Percentiles rank a stretch among this genome's conserved stretches.
Conservation (phyloP, 2,888 invertebrate species). For the Anthophora plumipes region DNA sequence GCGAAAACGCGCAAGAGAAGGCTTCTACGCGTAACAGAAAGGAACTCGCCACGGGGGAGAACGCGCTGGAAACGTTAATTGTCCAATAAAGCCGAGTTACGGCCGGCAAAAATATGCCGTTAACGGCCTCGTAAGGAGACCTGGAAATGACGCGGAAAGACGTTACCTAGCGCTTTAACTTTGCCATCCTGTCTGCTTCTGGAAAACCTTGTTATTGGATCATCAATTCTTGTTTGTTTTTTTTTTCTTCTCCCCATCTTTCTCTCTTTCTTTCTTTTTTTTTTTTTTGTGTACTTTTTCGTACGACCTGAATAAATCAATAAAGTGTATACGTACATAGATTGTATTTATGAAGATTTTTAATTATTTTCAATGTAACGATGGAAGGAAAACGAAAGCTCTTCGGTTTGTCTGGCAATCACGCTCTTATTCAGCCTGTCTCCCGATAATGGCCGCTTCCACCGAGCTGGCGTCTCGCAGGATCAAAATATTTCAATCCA, state of each 20-base stretch:
- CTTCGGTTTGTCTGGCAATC: conserved; percentile 50
- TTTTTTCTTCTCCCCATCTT: neutral
- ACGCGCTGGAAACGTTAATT: conserved; percentile 81
- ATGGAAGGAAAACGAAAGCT: neutral
- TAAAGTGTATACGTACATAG: neutral
- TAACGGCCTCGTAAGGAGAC: conserved; percentile 75
- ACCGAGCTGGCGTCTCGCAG: conserved; percentile 53
- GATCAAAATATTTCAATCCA: conserved; percentile 78
- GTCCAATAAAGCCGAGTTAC: conserved; percentile 84
- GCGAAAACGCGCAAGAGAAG: neutral
- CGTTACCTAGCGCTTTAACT: conserved; percentile 72
- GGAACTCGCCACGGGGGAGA: conserved; percentile 55
- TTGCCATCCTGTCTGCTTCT: conserved; percentile 19
- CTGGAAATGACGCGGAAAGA: conserved; percentile 79
- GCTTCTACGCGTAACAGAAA: conserved; percentile 26
- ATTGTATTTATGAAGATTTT: neutral
- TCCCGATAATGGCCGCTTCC: conserved; percentile 49
- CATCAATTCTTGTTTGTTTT: conserved; percentile 4
- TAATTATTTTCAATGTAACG: conserved; percentile 20
- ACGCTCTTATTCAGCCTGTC: conserved; percentile 55
- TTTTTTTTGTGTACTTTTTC: too few relatives aligned
- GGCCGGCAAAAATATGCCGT: conserved; percentile 77
- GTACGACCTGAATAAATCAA: neutral
- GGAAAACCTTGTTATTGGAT: conserved; percentile 32
- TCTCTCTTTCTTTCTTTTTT: neutral